Evolutionary conservation across 2,797 vertebrate species (phyloP), one percentile per base, ranked within the genome.

Genomic region (Synaphobranchus kaupii): DNA sequence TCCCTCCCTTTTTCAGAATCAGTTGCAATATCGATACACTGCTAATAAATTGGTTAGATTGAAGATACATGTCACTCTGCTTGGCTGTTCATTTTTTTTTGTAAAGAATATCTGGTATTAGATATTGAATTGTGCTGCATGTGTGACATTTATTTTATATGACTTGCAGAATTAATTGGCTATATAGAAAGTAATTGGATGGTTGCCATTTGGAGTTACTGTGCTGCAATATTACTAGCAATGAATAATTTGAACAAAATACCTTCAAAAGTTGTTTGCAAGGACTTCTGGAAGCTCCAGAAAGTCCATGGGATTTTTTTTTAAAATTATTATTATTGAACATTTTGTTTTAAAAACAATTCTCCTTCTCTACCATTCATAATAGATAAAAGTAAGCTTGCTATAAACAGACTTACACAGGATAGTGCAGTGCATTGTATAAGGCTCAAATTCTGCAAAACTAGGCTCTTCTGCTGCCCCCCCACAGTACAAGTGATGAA

Each of bases 401-500:
- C 84, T 82, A 86, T 85, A 50, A 50, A 81, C 22, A 50, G 44
- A 50, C 47, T 81, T 81, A 80, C 17, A 48, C 39, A n/a, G 47
- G 6, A 6, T 25, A 50, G 44, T 48, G 39, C 44, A 80, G 39
- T 80, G 76, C 76, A 48, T 44, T 25, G 39, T 48, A 13, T 39
- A 25, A 2, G 76, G 7, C 44, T 48, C 78, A 81, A n/a, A 22
- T 71, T 22, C n/a, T 84, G 83, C 81, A 91, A 89, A 58, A 90
- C 87, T 34, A 92, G 90, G 84, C 84, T 56, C 85, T 93, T 95
- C 90, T 94, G 91, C 88, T 91, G 88, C 94, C 95, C 93, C 93
- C 93, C 95, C 95, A 93, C 89, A 95, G 95, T 94, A 89, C 20
- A 82, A 86, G 90, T 87, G 17, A 84, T 7, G 87, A 91, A 93